phyloP scores from a whole-genome alignment of 2,888 invertebrate genomes.

The Ophraella communa region DNA sequence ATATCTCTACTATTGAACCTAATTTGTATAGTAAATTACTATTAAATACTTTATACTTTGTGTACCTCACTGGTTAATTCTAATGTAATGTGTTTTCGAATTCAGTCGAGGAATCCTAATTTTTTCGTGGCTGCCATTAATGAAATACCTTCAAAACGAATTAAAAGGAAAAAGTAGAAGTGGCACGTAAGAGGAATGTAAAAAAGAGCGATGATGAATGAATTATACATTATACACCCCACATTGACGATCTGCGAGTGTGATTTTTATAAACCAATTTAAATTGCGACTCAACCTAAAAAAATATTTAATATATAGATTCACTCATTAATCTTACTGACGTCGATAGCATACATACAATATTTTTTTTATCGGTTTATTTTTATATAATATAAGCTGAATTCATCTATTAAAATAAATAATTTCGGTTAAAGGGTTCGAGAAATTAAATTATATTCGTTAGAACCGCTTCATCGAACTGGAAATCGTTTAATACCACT shows the following conservation, averaged over 20 bases:
- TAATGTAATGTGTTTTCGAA: constrained; percentile 6
- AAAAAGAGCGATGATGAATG: constrained; percentile 2
- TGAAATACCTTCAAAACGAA: constrained; percentile 4
- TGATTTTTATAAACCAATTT: background rate
- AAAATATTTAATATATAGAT: background rate
- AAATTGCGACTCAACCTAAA: background rate
- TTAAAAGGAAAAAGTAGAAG: constrained; percentile 2
- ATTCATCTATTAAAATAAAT: constrained; percentile 18
- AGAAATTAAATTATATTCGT: constrained; percentile 24
- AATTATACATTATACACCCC: constrained; percentile 1
- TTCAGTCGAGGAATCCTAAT: background rate
- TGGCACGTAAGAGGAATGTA: background rate
- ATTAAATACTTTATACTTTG: too few relatives aligned
- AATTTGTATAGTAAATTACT: too few relatives aligned
- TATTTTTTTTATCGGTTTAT: background rate
- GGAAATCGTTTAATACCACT: constrained; percentile 23
- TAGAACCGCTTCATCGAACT: constrained; percentile 13
- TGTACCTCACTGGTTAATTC: too few relatives aligned
- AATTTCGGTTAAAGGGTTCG: constrained; percentile 17
- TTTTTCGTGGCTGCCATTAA: constrained; percentile 3
- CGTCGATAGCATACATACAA: background rate
- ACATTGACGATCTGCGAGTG: constrained; percentile 2
- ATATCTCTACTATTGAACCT: too few relatives aligned
- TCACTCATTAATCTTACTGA: background rate
- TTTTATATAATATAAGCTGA: too few relatives aligned